Conservation (phyloP, 2,113 vertebrate species). For the Tupaia chinensis region DNA sequence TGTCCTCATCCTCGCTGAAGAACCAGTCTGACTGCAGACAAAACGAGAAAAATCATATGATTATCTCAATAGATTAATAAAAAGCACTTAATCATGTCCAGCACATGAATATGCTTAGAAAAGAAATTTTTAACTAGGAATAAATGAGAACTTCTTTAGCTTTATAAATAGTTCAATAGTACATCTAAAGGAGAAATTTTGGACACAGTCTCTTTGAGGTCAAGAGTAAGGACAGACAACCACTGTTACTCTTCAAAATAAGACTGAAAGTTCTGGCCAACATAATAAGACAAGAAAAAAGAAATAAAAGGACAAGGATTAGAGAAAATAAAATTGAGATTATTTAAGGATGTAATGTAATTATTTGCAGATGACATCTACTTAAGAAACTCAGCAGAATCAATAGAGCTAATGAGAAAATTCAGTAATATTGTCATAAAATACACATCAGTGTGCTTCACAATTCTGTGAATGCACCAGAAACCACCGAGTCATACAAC, state of each 20-base stretch:
- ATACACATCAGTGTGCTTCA: background rate
- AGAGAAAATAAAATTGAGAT: background rate
- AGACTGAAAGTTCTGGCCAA: background rate
- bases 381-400: background rate
- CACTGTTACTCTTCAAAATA: background rate
- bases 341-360: background rate
- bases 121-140: background rate
- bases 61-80: background rate
- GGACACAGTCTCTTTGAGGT: background rate
- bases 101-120: background rate
- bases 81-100: background rate
- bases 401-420: background rate
- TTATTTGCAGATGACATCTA: background rate
- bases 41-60: background rate
- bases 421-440: background rate
- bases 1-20: conserved; percentile 95
- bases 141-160: background rate
- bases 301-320: background rate
- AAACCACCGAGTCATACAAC: background rate
- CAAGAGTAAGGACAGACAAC: background rate
- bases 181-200: background rate
- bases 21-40: conserved; percentile 92
- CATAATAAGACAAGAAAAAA: background rate
- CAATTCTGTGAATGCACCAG: background rate
- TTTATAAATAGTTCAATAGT: background rate